phyloP scores from a whole-genome alignment of 2,113 vertebrate species.

The Chinchilla lanigera region DNA sequence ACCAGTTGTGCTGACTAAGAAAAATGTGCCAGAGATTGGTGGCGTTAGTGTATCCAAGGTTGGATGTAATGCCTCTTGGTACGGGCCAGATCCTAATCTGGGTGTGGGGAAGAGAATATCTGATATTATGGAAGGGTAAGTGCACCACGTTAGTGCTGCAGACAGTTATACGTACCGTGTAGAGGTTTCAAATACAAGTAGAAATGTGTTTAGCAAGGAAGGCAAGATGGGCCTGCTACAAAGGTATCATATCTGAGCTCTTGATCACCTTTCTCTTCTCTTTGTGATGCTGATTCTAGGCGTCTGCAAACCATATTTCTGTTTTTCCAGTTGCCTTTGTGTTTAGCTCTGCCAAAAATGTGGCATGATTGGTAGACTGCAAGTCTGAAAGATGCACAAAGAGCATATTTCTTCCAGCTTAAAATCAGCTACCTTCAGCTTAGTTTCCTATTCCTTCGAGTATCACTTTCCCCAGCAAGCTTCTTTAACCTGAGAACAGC shows the following conservation, averaged over 20 bases:
- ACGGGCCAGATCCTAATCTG: neutral
- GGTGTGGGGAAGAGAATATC: neutral
- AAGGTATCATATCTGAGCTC: neutral
- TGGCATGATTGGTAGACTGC: neutral
- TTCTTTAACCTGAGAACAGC: neutral
- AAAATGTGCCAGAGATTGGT: neutral
- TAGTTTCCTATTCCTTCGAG: neutral
- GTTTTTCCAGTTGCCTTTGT: neutral
- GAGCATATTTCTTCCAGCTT: neutral
- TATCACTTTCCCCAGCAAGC: neutral
- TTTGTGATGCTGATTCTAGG: neutral
- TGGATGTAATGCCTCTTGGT: neutral
- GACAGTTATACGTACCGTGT: neutral
- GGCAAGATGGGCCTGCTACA: neutral
- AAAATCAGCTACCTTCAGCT: neutral
- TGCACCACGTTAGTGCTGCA: neutral
- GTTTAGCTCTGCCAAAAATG: neutral
- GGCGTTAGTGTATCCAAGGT: neutral
- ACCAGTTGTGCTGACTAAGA: neutral
- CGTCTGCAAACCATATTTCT: conserved; percentile 28
- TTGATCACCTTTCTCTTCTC: neutral
- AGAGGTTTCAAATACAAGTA: neutral
- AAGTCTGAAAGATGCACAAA: neutral
- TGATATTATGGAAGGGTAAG: neutral
- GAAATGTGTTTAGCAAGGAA: neutral